Conservation (phyloP, 2,888 invertebrate species). For the Thymelicus sylvestris region DNA sequence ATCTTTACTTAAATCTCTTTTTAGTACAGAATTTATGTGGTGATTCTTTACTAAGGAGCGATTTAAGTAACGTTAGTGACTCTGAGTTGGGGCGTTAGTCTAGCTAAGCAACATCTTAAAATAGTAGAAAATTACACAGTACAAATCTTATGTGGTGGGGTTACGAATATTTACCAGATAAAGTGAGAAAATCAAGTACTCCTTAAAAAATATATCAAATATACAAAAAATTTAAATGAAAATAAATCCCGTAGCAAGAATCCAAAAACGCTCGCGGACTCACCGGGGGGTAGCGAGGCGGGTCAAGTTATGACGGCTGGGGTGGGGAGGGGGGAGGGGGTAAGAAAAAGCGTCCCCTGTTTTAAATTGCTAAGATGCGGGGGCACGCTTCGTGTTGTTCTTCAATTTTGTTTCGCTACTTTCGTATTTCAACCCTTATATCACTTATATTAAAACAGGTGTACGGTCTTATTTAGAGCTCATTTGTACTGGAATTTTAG, state of each 20-base stretch:
- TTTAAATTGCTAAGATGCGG: slow-evolving; percentile 74
- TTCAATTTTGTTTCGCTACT: slow-evolving; percentile 59
- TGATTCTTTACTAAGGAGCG: too few species aligned
- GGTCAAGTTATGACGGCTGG: slow-evolving; percentile 51
- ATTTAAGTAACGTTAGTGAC: too few species aligned
- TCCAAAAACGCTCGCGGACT: slow-evolving; percentile 21
- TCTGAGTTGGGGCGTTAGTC: too few species aligned
- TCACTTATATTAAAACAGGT: slow-evolving; percentile 23
- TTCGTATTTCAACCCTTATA: slow-evolving; percentile 38
- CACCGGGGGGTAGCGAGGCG: slow-evolving; percentile 41
- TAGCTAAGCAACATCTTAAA: too few species aligned
- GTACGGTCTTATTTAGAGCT: background rate
- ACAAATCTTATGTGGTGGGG: too few species aligned
- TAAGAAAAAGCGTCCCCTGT: slow-evolving; percentile 73
- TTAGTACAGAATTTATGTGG: too few species aligned
- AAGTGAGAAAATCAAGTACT: too few species aligned
- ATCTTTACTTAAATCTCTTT: too few species aligned
- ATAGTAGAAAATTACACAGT: too few species aligned
- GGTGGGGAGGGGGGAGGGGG: slow-evolving; percentile 51
- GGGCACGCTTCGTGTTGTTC: slow-evolving; percentile 52
- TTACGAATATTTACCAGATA: too few species aligned
- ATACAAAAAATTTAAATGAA: too few species aligned
- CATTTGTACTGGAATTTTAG: background rate
- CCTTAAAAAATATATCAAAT: too few species aligned
- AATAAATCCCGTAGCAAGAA: background rate